Evolutionary conservation across 2,113 vertebrate genomes (phyloP), one percentile per base, ranked within the genome.

Genomic region (Corapipo altera): DNA sequence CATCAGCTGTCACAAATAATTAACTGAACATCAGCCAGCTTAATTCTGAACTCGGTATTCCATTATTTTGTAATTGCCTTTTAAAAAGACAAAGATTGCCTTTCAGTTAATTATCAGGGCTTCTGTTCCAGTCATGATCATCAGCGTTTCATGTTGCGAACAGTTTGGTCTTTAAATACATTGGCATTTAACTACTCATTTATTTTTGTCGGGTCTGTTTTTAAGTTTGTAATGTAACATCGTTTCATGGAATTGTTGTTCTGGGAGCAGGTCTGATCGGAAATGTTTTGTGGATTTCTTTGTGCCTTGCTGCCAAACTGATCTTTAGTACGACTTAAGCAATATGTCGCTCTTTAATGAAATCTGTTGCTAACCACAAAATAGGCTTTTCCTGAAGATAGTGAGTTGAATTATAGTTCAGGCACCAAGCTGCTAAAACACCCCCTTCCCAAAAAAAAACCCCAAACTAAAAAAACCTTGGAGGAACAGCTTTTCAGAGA

Each of bases 181-280:
- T 91, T 96, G 94, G 79, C 94, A 96, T 95, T 93, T 97, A 96
- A 96, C 95, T 96, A 95, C 86, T 82, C 91, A 96, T 97, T 97
- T 97, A 66, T 96, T 97, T 96, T 96, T 96, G 91, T 95, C 26
- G 88, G 74, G 66, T 97, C 94, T 95, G 95, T 95, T 93, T 97
- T 97, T 97, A 70, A 94, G 97, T 98, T 95, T 76, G 93, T 92
- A 91, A 81, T 93, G 69, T 74, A 94, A 75, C 58, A 54, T 88
- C 84, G 72, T 90, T 96, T 71, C 59, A 74, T 57, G 93, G 92
- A 81, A 21, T 37, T 84, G 5, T 91, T 88, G 73, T 69, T 88
- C 88, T 71, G 82, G 75, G 77, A 82, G 62, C 82, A 92, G 78
- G 54, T 92, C 86, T 85, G 75, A 88, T 67, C 1, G 0, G 17